Conservation (phyloP, 2,113 vertebrate genomes). For the Trochalopteron elliotii region DNA sequence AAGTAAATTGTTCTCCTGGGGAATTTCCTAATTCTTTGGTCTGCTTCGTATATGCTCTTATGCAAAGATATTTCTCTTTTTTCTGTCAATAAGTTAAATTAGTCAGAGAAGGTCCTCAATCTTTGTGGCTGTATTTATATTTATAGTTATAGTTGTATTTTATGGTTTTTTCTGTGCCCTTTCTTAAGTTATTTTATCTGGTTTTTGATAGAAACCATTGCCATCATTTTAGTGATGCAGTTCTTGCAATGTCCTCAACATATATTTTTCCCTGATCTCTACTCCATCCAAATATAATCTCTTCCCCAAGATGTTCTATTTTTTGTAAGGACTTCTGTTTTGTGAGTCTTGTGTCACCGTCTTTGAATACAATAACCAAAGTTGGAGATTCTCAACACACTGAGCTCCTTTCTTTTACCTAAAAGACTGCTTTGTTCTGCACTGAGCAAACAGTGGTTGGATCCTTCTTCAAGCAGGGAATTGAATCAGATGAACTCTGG, state of each 20-base stretch:
- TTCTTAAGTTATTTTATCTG: not conserved
- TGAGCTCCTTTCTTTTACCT: not conserved
- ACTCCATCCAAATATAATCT: not conserved
- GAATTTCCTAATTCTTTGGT: not conserved
- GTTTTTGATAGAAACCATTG: not conserved
- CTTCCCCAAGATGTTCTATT: not conserved
- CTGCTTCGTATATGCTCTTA: not conserved
- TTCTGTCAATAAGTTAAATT: not conserved
- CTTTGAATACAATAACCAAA: not conserved
- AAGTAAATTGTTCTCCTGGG: not conserved
- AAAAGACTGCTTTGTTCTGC: not conserved
- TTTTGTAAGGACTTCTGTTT: not conserved
- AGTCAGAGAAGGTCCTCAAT: not conserved
- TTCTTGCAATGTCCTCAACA: not conserved
- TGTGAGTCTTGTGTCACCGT: not conserved
- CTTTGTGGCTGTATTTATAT: fast-evolving
- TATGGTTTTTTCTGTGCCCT: not conserved
- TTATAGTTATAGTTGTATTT: not conserved
- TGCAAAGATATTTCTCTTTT: not conserved
- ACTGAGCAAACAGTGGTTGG: not conserved
- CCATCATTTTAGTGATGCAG: not conserved
- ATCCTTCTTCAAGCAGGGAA: not conserved
- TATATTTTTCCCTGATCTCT: not conserved
- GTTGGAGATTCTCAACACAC: not conserved
- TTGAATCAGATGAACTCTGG: not conserved